Percentiles rank a stretch among this genome's conserved stretches.
These are phyloP conservation scores for Drosophila ustulata DNA, from an alignment of 2,888 invertebrate species.

Conservation along the genomic window DNA sequence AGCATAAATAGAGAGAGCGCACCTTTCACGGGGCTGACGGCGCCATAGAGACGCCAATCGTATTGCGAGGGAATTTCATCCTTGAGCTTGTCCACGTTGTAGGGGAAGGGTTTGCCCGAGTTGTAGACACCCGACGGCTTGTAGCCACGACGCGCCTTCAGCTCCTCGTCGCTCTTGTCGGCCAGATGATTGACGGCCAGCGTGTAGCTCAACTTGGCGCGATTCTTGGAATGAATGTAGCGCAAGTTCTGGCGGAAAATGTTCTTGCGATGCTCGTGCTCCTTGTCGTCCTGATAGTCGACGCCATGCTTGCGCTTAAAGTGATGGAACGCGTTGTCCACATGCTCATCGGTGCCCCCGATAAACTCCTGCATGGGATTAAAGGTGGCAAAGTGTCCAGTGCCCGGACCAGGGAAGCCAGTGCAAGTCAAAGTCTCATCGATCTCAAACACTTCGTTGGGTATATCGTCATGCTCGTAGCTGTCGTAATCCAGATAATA, in stretches of 20 bases:
- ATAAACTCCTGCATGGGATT: conserved; percentile 98
- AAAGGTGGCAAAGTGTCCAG: conserved; percentile 92
- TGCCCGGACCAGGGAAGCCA: conserved; percentile 96
- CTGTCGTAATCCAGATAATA: conserved; percentile 93
- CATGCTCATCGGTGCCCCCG: conserved; percentile 90
- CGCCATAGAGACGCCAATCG: conserved; percentile 97
- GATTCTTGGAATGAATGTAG: conserved; percentile 92
- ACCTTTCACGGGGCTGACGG: conserved; percentile 97
- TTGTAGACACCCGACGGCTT: conserved; percentile 88
- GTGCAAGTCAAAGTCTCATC: conserved; percentile 88
- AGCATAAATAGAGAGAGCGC: conserved; percentile 11
- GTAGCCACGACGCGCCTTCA: conserved; percentile 90
- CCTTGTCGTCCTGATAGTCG: conserved; percentile 88
- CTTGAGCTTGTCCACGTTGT: conserved; percentile 86
- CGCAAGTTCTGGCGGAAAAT: conserved; percentile 95
- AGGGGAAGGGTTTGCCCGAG: conserved; percentile 92
- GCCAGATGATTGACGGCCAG: conserved; percentile 95
- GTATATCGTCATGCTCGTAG: conserved; percentile 89
- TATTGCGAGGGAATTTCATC: conserved; percentile 89
- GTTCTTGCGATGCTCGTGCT: conserved; percentile 90
- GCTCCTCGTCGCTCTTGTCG: conserved; percentile 92
- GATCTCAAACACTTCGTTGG: conserved; percentile 89
- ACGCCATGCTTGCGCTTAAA: conserved; percentile 91
- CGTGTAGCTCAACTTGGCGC: conserved; percentile 90
- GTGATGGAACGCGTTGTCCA: conserved; percentile 89